phyloP scores from a whole-genome alignment of 2,797 vertebrate species.

The Cyclura pinguis region DNA sequence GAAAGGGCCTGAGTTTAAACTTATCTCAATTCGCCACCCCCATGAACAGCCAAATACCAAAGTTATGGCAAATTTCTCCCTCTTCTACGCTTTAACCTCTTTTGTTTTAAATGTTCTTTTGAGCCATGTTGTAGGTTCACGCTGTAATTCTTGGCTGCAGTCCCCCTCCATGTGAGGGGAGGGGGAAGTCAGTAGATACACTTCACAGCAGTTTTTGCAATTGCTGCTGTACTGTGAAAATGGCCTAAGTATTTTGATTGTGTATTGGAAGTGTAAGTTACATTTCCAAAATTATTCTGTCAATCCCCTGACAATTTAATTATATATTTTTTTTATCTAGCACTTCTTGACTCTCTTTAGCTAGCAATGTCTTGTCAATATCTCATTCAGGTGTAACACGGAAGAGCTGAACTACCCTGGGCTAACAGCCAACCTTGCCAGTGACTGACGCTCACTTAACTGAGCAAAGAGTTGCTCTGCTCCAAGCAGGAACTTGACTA shows the following conservation, averaged over 20 bases:
- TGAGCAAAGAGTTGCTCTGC: constrained; percentile 83
- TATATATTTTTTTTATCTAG: constrained; percentile 60
- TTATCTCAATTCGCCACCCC: not conserved
- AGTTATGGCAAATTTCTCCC: constrained; percentile 56
- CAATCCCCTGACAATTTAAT: constrained; percentile 74
- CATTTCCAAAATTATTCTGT: constrained; percentile 75
- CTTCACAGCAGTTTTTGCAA: not conserved
- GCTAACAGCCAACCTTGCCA: constrained; percentile 75
- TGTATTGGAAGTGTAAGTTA: constrained; percentile 45
- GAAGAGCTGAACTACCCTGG: constrained; percentile 76
- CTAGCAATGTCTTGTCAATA: constrained; percentile 83
- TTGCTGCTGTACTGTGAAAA: constrained; percentile 27
- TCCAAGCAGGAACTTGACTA: constrained; percentile 74
- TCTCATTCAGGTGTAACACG: constrained; percentile 87
- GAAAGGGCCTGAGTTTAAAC: constrained; percentile 19
- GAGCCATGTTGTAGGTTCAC: not conserved
- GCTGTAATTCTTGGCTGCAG: not conserved
- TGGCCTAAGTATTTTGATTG: constrained; percentile 26
- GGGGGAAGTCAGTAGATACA: not conserved
- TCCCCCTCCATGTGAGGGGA: not conserved
- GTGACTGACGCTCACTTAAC: constrained; percentile 79
- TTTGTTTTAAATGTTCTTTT: constrained; percentile 55
- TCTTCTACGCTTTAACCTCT: not conserved
- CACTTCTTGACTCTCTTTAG: constrained; percentile 66
- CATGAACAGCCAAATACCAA: constrained; percentile 63